Conservation (phyloP, 2,888 invertebrate genomes). For the Pristionchus entomophagus region DNA sequence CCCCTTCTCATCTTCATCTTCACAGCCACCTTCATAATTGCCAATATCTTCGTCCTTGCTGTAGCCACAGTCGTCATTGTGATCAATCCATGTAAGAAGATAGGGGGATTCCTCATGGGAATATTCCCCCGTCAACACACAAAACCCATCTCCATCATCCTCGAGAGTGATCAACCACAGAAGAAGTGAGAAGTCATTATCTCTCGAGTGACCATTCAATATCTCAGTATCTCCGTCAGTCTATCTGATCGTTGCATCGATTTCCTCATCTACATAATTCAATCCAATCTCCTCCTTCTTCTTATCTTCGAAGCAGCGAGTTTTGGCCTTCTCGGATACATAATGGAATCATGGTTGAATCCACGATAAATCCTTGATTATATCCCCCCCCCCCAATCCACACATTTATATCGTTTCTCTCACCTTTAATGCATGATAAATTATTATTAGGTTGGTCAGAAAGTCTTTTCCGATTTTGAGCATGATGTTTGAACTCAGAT, state of each 20-base stretch:
- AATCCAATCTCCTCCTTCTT: not conserved
- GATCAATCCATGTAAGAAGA: not conserved
- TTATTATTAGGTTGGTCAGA: too few species aligned
- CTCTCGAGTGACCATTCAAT: not conserved
- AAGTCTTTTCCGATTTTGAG: too few species aligned
- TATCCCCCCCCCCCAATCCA: too few species aligned
- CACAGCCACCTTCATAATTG: conserved; percentile 34
- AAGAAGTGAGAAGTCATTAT: not conserved
- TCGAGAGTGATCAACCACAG: not conserved
- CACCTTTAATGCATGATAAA: too few species aligned
- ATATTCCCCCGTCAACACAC: not conserved
- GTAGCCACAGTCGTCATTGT: not conserved
- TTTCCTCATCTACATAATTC: not conserved
- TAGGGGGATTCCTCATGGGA: not conserved
- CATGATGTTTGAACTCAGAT: too few species aligned
- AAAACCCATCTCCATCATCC: not conserved
- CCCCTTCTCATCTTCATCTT: not conserved
- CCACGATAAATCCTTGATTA: not conserved
- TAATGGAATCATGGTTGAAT: not conserved
- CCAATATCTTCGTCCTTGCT: conserved; percentile 8
- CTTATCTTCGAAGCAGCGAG: not conserved
- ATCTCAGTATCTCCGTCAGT: not conserved
- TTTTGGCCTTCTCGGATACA: not conserved
- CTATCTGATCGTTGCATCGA: not conserved
- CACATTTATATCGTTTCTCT: too few species aligned